A percentile compares a stretch with the other conserved stretches of the same genome.
Evolutionary conservation across 2,888 invertebrate species (phyloP).

Genomic region (Andrena camellia): DNA sequence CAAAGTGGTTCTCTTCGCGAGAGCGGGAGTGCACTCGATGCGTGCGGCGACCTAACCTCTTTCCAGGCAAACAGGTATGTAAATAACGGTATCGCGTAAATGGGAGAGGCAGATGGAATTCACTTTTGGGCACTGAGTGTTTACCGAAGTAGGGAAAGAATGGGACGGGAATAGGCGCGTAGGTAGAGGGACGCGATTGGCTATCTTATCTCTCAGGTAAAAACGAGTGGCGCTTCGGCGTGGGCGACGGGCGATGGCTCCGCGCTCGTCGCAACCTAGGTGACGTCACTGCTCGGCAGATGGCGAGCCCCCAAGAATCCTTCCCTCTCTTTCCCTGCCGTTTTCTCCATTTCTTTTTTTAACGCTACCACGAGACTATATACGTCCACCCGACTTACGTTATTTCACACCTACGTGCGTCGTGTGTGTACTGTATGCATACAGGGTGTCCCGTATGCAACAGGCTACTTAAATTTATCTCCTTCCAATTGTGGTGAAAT

Average conservation of each 20-base stretch:
- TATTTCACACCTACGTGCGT: no score
- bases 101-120: neutral
- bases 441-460: no score
- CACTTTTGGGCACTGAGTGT: neutral
- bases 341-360: neutral
- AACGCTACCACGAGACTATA: neutral
- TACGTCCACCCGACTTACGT: neutral
- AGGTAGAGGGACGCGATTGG: constrained; percentile 4
- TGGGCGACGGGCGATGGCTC: constrained; percentile 26
- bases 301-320: constrained; percentile 62
- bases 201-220: constrained; percentile 36
- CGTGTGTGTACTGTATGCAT: no score
- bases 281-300: constrained; percentile 52
- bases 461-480: no score
- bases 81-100: neutral
- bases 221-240: constrained; percentile 19
- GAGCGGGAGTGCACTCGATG: neutral
- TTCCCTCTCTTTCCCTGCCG: neutral
- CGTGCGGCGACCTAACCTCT: constrained; percentile 41
- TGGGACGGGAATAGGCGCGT: neutral
- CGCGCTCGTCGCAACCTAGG: constrained; percentile 10
- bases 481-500: no score
- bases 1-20: neutral
- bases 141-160: neutral
- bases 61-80: neutral